Base-by-base conservation (phyloP, 2,113 vertebrate species). In the Cervus canadensis region DNA sequence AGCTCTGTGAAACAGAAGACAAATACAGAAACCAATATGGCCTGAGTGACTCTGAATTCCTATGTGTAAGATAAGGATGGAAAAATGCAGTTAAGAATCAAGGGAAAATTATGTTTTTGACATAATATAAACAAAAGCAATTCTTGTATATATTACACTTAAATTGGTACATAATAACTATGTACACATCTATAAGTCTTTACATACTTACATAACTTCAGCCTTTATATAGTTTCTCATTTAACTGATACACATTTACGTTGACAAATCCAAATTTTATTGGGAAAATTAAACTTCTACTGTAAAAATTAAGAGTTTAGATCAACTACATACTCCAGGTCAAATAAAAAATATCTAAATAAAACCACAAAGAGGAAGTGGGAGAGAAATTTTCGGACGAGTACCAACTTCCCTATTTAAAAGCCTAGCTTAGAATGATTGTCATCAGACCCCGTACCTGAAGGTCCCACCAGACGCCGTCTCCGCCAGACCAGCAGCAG, bases 381-480 rank as follows among this genome's bases (percentile, higher is more conserved):
- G 52, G 1, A 60, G 52, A 60, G 6, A 52, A 86, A 30, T 3
- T 40, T 28, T 50, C 1, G 28, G 52, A 94, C 94, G 40, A 62
- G 91, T 81, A n/a, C 30, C 45, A 6, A 30, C 14, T 62, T 60
- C 43, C 26, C 28, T 93, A 89, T 84, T 84, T 76, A 84, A 89
- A 74, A 30, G 36, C 86, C 64, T 17, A n/a, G 26, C 10, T 17
- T 62, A 33, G 60, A 16, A 62, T 0, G 13, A 33, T 33, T 1
- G 3, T 33, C 62, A n/a, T 64, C 62, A 64, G 30, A 64, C 15
- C 4, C 30, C 15, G 2, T 64, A 33, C 62, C 30, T 64, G 15
- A 64, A 8, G 3, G 0, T 64, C 16, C 15, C 1, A 7, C 3
- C 62, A n/a, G 30, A 64, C 0, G 1, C 28, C 0, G 3, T 17